Base-by-base conservation (phyloP, 2,888 invertebrate genomes). In the Candidula unifasciata region DNA sequence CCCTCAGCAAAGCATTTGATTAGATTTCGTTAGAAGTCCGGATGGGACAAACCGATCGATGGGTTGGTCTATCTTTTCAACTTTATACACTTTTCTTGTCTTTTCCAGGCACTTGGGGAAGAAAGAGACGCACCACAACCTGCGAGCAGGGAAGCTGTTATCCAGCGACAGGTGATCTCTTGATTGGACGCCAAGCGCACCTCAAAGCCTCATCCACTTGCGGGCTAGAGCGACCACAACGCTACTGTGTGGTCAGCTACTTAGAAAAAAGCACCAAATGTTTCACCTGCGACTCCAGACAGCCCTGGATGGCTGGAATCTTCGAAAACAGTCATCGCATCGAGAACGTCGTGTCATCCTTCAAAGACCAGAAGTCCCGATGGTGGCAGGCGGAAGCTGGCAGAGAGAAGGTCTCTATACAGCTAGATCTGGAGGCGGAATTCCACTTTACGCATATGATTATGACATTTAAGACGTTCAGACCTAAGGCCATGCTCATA, bases 361-460 rank as follows among this genome's bases (percentile, higher is more conserved):
- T 92, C 88, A 86, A 87, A 86, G 33, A 57, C n/a, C 69, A 73
- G n/a, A 88, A 86, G 74, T 82, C 91, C 74, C 89, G 90, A 52
- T 83, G 88, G 52, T 88, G 91, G 13, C 99, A 99, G 93, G 98
- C 99, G 2, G 97, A 98, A 94, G 99, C 99, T 94, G 99, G 99
- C 57, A 96, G 96, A 90, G 97, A 99, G 94, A 96, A 98, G 93
- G 99, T 98, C 18, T 96, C 96, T 81, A 96, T 99, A 89, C 97
- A 96, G 93, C 95, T 99, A 89, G 97, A 99, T 93, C 95, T 99
- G 94, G 99, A 99, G 94, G 98, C 99, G 0, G 99, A 99, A 94
- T 99, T 99, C 94, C 99, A 99, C 94, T 98, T 99, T 93, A 99
- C 99, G 1, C 99, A 99, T 95, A 96, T 99, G 92, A 98, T 99